A percentile compares a stretch with the other conserved stretches of the same genome.
These are phyloP conservation scores for Melangyna quadrimaculata DNA, from an alignment of 2,888 invertebrate species.

Conservation along the genomic window DNA sequence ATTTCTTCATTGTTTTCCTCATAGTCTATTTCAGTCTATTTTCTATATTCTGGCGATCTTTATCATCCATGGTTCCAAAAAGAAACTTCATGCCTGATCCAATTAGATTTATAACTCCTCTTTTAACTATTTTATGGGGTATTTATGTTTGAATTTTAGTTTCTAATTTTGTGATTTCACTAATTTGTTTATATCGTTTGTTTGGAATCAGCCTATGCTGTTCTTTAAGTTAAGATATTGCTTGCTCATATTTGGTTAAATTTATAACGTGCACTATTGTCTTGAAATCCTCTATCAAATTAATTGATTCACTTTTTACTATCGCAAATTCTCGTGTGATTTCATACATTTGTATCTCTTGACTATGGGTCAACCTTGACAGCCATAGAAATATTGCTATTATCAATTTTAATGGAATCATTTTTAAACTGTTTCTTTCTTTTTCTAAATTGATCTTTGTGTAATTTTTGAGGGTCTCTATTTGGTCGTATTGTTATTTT, in stretches of 20 bases:
- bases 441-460: neutral
- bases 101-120: neutral
- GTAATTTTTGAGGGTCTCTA: neutral
- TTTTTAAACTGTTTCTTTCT: neutral
- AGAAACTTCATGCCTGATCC: neutral
- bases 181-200: too few species aligned
- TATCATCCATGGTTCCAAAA: too few species aligned
- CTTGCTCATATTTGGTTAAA: too few species aligned
- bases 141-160: neutral
- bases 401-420: neutral
- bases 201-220: too few species aligned
- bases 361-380: neutral
- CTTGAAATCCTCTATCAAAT: too few species aligned
- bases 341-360: neutral
- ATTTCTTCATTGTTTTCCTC: neutral
- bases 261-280: too few species aligned
- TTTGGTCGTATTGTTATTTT: neutral
- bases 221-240: too few species aligned
- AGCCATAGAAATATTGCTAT: neutral
- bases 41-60: neutral
- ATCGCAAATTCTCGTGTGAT: neutral
- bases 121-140: neutral
- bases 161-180: neutral
- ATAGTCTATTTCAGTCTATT: neutral
- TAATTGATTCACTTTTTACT: too few species aligned